Base-by-base conservation (phyloP, 2,888 invertebrate species). In the Microdon myrmicae region DNA sequence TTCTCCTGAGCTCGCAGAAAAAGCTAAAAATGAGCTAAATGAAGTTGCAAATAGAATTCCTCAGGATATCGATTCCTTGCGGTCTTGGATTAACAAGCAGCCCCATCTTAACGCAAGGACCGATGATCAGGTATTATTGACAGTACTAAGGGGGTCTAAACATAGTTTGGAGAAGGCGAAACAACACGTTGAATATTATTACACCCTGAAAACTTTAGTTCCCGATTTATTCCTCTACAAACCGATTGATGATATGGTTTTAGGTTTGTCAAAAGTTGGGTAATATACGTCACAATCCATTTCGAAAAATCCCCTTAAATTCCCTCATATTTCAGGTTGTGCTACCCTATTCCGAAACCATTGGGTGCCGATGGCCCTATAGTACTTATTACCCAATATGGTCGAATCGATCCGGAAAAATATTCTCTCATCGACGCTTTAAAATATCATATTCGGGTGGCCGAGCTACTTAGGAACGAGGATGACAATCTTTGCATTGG, bases 171-270 rank as follows among this genome's bases (percentile, higher is more conserved):
- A 84, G 68, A 76, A 80, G 47, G 78, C 82, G 3, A 85, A 85
- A 70, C 77, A 81, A 37, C 84, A 84, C 69, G 59, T 85, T 9
- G 83, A 85, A 59, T 79, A 82, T 75, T 86, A 81, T 71, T 85
- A 85, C 70, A 84, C 85, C 1, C 70, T 77, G 35, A 83, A 82
- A 69, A 78, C 81, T 1, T 73, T 83, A 35, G 77, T 84, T 13
- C 85, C 87, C 0, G 86, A 87, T 70, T 75, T 85, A 51, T 85
- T 84, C 68, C 75, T 22, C 8, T 68, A 72, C 25, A 71, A 71
- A 2, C 34, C 64, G 22, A 68, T 74, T 48, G 69, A 73, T 12
- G 73, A 72, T 3, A 53, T 70, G n/a, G 60, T 56, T 0, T 45
- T 77, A 3, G 68, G 69, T 12, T 66, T 61, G 2, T 54, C 72